Conservation (phyloP, 35 echinoderm and acorn worm genomes). For the Apostichopus parvimensis region DNA sequence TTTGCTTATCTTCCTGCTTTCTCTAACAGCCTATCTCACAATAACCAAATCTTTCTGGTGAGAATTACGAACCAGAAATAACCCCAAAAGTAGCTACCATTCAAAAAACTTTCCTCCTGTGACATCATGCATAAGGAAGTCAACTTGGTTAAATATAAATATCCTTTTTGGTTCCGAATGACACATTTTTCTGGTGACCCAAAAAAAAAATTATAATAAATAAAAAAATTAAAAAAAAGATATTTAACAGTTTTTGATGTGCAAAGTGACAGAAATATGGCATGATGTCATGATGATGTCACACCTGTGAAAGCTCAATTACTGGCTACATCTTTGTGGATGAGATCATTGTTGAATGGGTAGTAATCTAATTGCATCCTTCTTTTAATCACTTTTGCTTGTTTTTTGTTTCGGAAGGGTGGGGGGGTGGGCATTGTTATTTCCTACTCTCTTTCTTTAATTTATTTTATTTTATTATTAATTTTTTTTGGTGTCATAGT, state of each 20-base stretch:
- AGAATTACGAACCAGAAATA: background rate
- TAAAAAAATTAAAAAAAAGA: no score
- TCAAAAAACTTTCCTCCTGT: background rate
- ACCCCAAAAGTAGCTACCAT: background rate
- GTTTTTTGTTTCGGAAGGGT: no score
- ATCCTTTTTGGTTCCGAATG: no score
- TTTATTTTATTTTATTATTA: no score
- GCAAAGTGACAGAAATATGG: no score
- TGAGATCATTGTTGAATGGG: constrained; percentile 21
- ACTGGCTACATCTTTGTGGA: background rate
- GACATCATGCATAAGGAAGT: background rate
- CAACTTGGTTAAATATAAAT: background rate
- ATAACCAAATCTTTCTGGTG: background rate
- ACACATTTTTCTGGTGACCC: no score
- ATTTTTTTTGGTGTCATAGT: no score
- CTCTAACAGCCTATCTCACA: background rate
- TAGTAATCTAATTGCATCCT: background rate
- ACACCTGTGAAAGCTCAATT: background rate
- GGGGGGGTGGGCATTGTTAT: no score
- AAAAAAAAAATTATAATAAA: no score
- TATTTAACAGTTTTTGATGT: no score
- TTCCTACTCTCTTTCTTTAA: no score
- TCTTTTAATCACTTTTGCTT: no score
- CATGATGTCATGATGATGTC: background rate
- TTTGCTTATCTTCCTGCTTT: background rate